phyloP scores from a whole-genome alignment of 2,113 vertebrate species.

The Harpagus bidentatus region DNA sequence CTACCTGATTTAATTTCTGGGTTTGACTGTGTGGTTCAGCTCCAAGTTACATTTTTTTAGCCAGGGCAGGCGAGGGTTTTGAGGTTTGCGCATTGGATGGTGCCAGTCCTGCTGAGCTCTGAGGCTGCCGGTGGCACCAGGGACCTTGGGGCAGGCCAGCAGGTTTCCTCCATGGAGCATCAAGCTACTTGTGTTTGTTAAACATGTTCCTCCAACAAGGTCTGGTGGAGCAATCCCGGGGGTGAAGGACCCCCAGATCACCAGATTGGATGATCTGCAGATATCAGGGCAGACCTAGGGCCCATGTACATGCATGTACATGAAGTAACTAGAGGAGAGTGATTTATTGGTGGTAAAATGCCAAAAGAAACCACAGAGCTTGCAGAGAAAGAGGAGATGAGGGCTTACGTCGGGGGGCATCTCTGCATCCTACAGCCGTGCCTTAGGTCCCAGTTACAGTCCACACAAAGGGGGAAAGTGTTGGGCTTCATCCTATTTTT shows the following conservation, averaged over 20 bases:
- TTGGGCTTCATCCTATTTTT: neutral
- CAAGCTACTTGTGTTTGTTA: rapidly evolving
- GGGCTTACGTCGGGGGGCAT: neutral
- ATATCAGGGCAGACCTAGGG: neutral
- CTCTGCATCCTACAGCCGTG: neutral
- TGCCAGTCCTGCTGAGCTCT: neutral
- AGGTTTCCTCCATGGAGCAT: neutral
- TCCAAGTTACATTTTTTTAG: neutral
- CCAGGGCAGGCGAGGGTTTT: neutral
- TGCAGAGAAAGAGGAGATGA: neutral
- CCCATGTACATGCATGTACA: rapidly evolving
- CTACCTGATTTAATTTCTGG: neutral
- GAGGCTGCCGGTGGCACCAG: neutral
- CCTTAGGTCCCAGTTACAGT: neutral
- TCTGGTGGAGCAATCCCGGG: neutral
- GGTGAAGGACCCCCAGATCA: neutral
- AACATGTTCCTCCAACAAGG: neutral
- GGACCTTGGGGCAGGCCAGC: neutral
- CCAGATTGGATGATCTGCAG: neutral
- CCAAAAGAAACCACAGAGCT: neutral
- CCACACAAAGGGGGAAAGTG: rapidly evolving
- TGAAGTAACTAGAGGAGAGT: neutral
- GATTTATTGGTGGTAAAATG: neutral
- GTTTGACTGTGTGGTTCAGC: neutral
- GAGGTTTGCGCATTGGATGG: neutral